Evolutionary conservation across 2,888 invertebrate species (phyloP).

Genomic region (Tenthredo distinguenda): DNA sequence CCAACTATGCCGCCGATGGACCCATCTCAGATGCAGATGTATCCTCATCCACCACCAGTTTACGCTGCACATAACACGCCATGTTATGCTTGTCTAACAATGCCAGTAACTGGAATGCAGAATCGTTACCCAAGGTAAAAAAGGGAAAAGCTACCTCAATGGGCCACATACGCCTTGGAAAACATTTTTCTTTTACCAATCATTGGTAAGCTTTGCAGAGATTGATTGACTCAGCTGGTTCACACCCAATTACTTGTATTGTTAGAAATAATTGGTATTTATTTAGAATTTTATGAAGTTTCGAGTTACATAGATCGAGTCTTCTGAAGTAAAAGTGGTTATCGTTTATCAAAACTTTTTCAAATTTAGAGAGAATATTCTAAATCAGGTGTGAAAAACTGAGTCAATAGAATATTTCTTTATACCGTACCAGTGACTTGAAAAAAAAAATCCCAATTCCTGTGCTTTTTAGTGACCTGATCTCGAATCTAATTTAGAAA

Average conservation of each 20-base stretch:
- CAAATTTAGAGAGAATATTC: too few species aligned
- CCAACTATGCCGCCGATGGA: slow-evolving; percentile 72
- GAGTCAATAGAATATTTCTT: too few species aligned
- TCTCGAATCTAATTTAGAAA: too few species aligned
- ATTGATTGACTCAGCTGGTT: background rate
- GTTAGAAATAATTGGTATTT: background rate
- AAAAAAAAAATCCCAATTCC: too few species aligned
- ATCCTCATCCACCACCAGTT: slow-evolving; percentile 73
- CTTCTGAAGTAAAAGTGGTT: too few species aligned
- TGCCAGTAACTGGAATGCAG: slow-evolving; percentile 73
- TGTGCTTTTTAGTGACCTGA: too few species aligned
- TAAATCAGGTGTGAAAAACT: too few species aligned
- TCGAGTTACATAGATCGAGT: too few species aligned
- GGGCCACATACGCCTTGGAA: background rate
- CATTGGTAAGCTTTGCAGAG: background rate
- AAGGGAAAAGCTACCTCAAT: slow-evolving; percentile 49
- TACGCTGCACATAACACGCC: slow-evolving; percentile 72
- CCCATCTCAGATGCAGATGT: slow-evolving; percentile 73
- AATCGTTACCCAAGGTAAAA: slow-evolving; percentile 74
- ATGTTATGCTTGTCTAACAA: slow-evolving; percentile 74
- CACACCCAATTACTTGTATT: background rate
- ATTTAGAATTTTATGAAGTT: background rate
- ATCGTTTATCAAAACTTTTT: too few species aligned
- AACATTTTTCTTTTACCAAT: too few species aligned
- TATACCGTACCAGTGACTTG: too few species aligned